Evolutionary conservation across 2,888 invertebrate species (phyloP), one percentile per base, ranked within the genome.

Genomic region (Amphipyra berbera): DNA sequence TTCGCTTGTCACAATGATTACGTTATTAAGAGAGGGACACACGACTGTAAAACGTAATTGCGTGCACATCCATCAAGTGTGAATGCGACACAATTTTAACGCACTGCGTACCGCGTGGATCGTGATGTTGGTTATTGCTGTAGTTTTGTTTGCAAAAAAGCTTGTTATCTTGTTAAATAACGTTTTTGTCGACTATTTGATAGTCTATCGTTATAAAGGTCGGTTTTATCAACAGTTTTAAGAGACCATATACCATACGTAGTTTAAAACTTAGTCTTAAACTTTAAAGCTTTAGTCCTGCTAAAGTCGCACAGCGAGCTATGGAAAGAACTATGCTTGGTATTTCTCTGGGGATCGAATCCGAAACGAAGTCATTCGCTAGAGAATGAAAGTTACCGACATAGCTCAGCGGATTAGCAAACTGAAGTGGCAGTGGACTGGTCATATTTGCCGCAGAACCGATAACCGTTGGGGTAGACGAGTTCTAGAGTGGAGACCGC

Each of bases 1-100:
- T 78, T 76, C 73, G 65, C 79, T 72, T 79, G 81, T 82, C 81
- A 77, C 73, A 78, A 75, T 84, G 78, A 85, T 84, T 76, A 82
- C 78, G 63, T 76, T 72, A 76, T 73, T 79, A 78, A 63, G 74
- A 66, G 68, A 42, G 68, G 71, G 63, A 58, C 69, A 49, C 56
- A 61, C 53, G 56, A 41, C 37, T 54, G 56, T 64, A 46, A 59
- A 57, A 37, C 61, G 52, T 68, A 67, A 68, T 63, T 59, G 65
- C 70, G 68, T 48, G 48, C 50, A 68, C 65, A 81, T 81, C 73
- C 68, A 79, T 81, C 81, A 79, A 78, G 33, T 45, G 40, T 40
- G 64, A 73, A 63, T 57, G 56, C 40, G 57, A 48, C 59, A 50
- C 56, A 57, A 72, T 63, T 78, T 72, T 59, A 64, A 61, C 65